phyloP scores from a whole-genome alignment of 2,797 vertebrate species.

The Macrochelys suwanniensis region DNA sequence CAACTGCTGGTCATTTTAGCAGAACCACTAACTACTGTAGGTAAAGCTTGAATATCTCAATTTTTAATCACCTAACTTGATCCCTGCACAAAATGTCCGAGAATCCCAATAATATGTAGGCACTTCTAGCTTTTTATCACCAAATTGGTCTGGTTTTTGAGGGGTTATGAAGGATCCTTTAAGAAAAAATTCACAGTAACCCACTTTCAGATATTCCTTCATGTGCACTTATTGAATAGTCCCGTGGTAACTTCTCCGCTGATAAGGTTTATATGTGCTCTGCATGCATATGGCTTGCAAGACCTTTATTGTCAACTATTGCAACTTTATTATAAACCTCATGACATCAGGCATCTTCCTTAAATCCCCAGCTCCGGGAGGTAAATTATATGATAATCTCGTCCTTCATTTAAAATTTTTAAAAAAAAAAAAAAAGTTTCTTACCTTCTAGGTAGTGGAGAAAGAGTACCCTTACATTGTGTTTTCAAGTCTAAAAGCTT shows the following conservation, averaged over 20 bases:
- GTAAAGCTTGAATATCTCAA: background rate
- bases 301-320: background rate
- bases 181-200: background rate
- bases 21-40: background rate
- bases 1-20: background rate
- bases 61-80: background rate
- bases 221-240: background rate
- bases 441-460: background rate
- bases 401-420: background rate
- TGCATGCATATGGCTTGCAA: background rate
- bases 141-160: background rate
- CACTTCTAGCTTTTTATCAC: background rate
- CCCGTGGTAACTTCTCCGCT: background rate
- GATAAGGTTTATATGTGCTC: background rate
- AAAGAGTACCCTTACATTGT: no score
- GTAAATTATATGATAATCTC: background rate
- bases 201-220: background rate
- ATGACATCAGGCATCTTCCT: background rate
- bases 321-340: background rate
- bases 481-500: background rate
- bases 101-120: background rate
- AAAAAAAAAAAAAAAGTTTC: no score
- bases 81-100: background rate
- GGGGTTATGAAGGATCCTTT: background rate
- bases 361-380: background rate